Evolutionary conservation across 2,888 invertebrate genomes (phyloP).

Genomic region (Catocala nupta): DNA sequence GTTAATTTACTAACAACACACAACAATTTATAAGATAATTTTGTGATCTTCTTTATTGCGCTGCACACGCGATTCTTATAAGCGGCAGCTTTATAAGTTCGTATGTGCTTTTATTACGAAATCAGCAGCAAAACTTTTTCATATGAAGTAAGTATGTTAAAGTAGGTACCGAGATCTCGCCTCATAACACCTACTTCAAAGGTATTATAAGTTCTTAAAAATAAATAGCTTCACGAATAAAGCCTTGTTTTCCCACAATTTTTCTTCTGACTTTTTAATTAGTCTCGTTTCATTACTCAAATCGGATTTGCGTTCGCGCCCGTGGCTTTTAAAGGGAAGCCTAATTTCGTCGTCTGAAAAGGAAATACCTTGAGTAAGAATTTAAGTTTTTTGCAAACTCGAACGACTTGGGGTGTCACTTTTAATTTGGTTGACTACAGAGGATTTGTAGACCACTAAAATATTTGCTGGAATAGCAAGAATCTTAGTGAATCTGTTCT

Average conservation of each 20-base stretch:
- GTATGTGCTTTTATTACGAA: background rate
- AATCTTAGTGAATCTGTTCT: background rate
- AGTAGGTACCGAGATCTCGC: constrained; percentile 33
- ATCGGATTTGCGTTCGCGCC: constrained; percentile 79
- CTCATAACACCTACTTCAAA: constrained; percentile 43
- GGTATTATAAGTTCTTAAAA: constrained; percentile 45
- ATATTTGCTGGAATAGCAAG: background rate
- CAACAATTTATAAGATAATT: background rate
- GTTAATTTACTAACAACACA: no score
- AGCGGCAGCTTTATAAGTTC: background rate
- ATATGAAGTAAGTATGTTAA: constrained; percentile 20
- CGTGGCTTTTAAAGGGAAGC: constrained; percentile 69
- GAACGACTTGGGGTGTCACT: constrained; percentile 52
- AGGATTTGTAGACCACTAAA: background rate
- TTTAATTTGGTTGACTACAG: constrained; percentile 37
- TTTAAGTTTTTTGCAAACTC: constrained; percentile 54
- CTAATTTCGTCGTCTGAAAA: constrained; percentile 63
- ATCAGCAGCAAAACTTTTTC: constrained; percentile 11
- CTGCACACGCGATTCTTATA: background rate
- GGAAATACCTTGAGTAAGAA: constrained; percentile 54
- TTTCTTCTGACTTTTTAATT: constrained; percentile 76
- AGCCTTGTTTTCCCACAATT: constrained; percentile 68
- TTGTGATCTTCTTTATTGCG: background rate
- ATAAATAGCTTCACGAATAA: constrained; percentile 62
- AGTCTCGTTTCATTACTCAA: constrained; percentile 79